These are phyloP conservation scores for Acromyrmex echinatior DNA, from an alignment of 1,140 invertebrate species.

Conservation along the genomic window DNA sequence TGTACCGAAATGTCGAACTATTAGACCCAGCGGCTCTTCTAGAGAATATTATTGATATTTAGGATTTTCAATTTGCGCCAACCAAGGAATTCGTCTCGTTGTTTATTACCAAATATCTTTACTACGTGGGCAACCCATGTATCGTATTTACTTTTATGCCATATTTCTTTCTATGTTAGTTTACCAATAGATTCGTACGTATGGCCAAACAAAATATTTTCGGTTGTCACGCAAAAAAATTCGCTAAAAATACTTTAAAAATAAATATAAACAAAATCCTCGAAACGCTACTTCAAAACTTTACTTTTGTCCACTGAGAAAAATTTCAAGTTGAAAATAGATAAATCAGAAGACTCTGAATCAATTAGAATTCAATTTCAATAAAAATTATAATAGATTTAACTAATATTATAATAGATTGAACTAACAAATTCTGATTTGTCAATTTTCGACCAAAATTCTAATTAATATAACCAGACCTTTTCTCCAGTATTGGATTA, in stretches of 20 bases:
- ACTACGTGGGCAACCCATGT: too few relatives aligned
- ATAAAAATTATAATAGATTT: too few relatives aligned
- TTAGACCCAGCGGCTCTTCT: background rate
- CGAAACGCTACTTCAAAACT: background rate
- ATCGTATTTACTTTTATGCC: constrained; percentile 18
- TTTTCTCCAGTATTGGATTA: background rate
- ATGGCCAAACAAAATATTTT: constrained; percentile 3
- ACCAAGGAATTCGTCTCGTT: background rate
- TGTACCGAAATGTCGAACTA: constrained; percentile 30
- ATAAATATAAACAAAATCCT: constrained; percentile 20
- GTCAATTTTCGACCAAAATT: too few relatives aligned
- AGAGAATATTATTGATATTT: constrained; percentile 17
- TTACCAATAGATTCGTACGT: background rate
- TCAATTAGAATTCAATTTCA: too few relatives aligned
- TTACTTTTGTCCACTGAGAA: background rate
- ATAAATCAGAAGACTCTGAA: too few relatives aligned
- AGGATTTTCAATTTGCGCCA: constrained; percentile 25
- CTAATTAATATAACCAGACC: too few relatives aligned
- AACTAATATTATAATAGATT: too few relatives aligned
- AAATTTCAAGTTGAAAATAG: too few relatives aligned
- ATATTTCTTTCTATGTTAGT: constrained; percentile 19
- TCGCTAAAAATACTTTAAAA: constrained; percentile 34
- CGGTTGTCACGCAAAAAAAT: background rate
- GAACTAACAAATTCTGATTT: too few relatives aligned
- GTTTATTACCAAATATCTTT: background rate